Conservation (phyloP, 2,888 invertebrate species). For the Apodemia hepburni region DNA sequence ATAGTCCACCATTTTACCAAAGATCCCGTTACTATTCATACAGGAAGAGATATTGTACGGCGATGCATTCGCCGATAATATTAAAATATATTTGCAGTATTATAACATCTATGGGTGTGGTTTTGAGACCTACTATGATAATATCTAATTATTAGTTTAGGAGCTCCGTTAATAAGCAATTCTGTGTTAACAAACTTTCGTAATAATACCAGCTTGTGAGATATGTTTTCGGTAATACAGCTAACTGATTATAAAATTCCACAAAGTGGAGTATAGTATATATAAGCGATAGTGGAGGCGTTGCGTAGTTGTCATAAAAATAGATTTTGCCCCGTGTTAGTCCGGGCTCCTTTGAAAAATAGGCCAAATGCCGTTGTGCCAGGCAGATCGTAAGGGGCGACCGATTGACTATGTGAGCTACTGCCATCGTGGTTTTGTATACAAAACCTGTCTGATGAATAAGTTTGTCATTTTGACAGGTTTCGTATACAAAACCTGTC, state of each 20-base stretch:
- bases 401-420: too few species aligned
- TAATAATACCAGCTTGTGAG: slow-evolving; percentile 2
- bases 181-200: slow-evolving; percentile 11
- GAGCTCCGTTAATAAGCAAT: slow-evolving; percentile 12
- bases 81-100: slow-evolving; percentile 16
- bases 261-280: too few species aligned
- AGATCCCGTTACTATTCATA: slow-evolving; percentile 14
- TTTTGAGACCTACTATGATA: slow-evolving; percentile 10
- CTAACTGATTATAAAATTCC: background rate
- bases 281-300: too few species aligned
- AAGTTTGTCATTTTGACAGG: too few species aligned
- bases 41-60: slow-evolving; percentile 14
- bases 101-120: slow-evolving; percentile 15
- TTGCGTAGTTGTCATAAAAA: too few species aligned
- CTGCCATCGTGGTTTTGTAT: too few species aligned
- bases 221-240: background rate
- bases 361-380: too few species aligned
- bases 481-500: too few species aligned
- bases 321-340: too few species aligned
- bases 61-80: slow-evolving; percentile 15
- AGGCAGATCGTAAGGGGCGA: too few species aligned
- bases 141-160: slow-evolving; percentile 13
- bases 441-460: too few species aligned
- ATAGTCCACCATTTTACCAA: background rate
- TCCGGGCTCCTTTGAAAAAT: too few species aligned